A percentile compares a stretch with the other conserved stretches of the same genome.
Conservation (phyloP, 2,113 vertebrate genomes). For the Hippoglossus stenolepis region DNA sequence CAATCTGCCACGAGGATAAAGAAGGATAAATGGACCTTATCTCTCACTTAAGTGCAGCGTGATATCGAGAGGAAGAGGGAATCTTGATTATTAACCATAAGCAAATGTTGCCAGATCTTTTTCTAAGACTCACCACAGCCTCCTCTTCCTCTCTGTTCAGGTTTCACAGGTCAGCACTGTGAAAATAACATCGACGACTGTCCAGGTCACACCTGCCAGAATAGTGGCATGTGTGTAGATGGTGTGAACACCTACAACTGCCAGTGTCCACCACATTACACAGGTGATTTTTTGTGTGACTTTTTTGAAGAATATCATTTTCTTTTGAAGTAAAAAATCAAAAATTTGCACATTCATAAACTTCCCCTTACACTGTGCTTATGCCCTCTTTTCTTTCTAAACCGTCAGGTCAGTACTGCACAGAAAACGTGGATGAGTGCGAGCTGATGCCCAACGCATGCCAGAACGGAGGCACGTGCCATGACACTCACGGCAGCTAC, state of each 20-base stretch:
- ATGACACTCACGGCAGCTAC: conserved; percentile 91
- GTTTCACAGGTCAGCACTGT: conserved; percentile 92
- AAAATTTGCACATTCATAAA: neutral
- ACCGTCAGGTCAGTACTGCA: conserved; percentile 92
- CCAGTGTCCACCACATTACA: conserved; percentile 94
- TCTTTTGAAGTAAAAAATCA: neutral
- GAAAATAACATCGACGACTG: conserved; percentile 96
- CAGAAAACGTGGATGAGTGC: conserved; percentile 94
- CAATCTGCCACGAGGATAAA: conserved; percentile 34
- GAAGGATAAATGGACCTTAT: conserved; percentile 38
- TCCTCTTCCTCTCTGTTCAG: conserved; percentile 68
- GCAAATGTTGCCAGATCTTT: conserved; percentile 10
- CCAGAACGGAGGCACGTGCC: conserved; percentile 95
- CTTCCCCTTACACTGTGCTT: neutral
- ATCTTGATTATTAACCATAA: conserved; percentile 48
- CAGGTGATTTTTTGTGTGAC: conserved; percentile 80
- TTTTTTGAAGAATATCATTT: neutral
- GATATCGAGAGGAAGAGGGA: conserved; percentile 20
- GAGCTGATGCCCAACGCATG: conserved; percentile 96
- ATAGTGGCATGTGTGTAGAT: conserved; percentile 92
- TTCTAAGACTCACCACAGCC: neutral
- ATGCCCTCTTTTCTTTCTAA: neutral
- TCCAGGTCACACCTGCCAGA: conserved; percentile 89
- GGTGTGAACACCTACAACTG: conserved; percentile 99
- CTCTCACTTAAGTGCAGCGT: conserved; percentile 8